Base-by-base conservation (phyloP, 2,888 invertebrate genomes). In the Megalurothrips usitatus region DNA sequence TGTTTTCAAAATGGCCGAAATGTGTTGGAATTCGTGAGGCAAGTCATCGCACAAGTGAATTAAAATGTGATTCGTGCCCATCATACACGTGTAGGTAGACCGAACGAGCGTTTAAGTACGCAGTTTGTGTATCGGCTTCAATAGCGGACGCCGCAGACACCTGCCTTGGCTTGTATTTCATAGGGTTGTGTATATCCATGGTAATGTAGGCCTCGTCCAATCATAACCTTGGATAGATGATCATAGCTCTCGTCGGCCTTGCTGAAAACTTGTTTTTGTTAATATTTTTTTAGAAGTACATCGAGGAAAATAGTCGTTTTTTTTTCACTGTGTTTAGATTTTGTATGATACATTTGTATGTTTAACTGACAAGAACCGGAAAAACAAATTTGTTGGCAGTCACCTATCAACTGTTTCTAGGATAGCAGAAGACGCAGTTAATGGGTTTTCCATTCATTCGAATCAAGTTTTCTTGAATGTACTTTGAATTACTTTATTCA, bases 1-100 rank as follows among this genome's bases (percentile, higher is more conserved):
- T 75, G 68, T 75, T 75, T 75, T 75, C 68, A 75, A 75, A 75
- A 75, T 75, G 68, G 68, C 68, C 68, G 68, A 75, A 75, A 75
- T 75, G 68, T 75, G 68, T 75, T 75, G 68, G 68, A 75, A 75
- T 75, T 75, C 68, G 68, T 75, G 68, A 75, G 68, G 68, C 68
- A 75, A 75, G 68, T 75, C 68, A 75, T 75, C 68, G 68, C 68
- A 23, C 26, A 75, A 75, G 68, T 75, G 26, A 23, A 75, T 75
- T 75, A 75, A 75, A 75, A 75, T 75, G 68, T 75, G 68, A 75
- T 11, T 75, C 10, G 12, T 26, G 23, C 26, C 23, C 23, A 26
- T 26, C 68, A 75, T 75, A 75, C 9, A 23, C 26, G 12, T 12
- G 68, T 75, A 75, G 8, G 68, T 75, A 10, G 11, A 26, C 68